Evolutionary conservation across 2,888 invertebrate genomes (phyloP).

Genomic region (Marronus borbonicus): DNA sequence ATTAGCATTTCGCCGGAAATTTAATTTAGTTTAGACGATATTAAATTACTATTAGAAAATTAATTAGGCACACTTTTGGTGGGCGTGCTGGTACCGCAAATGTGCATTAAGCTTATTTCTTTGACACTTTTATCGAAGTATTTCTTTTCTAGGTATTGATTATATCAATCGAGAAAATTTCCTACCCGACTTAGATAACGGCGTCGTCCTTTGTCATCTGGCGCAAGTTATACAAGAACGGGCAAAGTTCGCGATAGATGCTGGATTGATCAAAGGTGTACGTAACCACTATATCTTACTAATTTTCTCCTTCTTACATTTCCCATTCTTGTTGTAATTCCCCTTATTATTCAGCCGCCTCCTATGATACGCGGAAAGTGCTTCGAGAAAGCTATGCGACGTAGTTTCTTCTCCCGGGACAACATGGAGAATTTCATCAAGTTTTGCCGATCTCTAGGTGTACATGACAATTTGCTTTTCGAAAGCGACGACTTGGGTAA

Average conservation of each 20-base stretch:
- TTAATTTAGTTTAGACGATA: no score
- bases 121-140: no score
- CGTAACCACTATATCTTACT: constrained; percentile 20
- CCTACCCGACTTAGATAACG: constrained; percentile 87
- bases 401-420: constrained; percentile 91
- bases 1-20: no score
- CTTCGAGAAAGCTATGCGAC: constrained; percentile 87
- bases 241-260: constrained; percentile 78
- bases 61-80: no score
- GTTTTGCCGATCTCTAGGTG: constrained; percentile 88
- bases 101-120: no score
- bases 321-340: neutral
- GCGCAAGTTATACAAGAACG: constrained; percentile 85
- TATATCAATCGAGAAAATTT: constrained; percentile 86
- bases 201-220: constrained; percentile 86
- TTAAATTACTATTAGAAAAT: no score
- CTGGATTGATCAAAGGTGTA: constrained; percentile 72
- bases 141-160: constrained; percentile 74
- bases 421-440: constrained; percentile 92
- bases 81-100: no score
- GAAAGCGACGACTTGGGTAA: constrained; percentile 92
- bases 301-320: neutral
- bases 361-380: constrained; percentile 83
- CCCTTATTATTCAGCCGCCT: constrained; percentile 72
- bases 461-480: constrained; percentile 89